Base-by-base conservation (phyloP, 2,888 invertebrate species). In the Rhagonycha fulva region DNA sequence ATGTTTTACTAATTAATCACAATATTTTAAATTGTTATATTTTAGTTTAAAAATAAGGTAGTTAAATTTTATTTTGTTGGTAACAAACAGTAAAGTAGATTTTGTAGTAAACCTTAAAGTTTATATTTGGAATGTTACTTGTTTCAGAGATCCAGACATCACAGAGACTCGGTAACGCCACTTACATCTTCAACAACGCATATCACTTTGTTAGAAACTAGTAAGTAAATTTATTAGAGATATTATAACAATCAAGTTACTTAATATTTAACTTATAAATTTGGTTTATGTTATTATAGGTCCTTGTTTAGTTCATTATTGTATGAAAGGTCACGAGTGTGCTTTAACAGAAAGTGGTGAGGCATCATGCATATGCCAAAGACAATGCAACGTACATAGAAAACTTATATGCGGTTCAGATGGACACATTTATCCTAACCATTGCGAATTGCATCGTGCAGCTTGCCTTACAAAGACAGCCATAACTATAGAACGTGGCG, bases 311-410 rank as follows among this genome's bases (percentile, higher is more conserved):
- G 89, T 90, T 26, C 91, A 92, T 82, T 91, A 92, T 84, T 94
- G 93, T 86, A 91, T 91, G 66, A 91, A 91, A 80, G 92, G 92
- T 14, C 89, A 91, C 74, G 92, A 93, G 85, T 94, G 94, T 84
- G 88, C 89, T 47, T 86, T 91, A 74, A 87, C 87, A 30, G 85
- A 86, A 70, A 84, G 88, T 62, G 89, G 88, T 63, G 88, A 88
- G 71, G 88, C 90, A 14, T 87, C 89, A 71, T 94, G 94, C 86
- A 89, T 91, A 69, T 94, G 94, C 86, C 89, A 90, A 78, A 88
- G 88, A 77, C 88, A 89, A 80, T 92, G 92, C 85, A 88, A 89
- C 78, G 84, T 88, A 75, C 89, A 90, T 80, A 89, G 89, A 82
- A 89, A 91, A 85, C 87, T 90, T 61, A 91, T 93, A 71, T 93